Evolutionary conservation across 2,888 invertebrate genomes (phyloP).

Genomic region (Notodonta dromedarius): DNA sequence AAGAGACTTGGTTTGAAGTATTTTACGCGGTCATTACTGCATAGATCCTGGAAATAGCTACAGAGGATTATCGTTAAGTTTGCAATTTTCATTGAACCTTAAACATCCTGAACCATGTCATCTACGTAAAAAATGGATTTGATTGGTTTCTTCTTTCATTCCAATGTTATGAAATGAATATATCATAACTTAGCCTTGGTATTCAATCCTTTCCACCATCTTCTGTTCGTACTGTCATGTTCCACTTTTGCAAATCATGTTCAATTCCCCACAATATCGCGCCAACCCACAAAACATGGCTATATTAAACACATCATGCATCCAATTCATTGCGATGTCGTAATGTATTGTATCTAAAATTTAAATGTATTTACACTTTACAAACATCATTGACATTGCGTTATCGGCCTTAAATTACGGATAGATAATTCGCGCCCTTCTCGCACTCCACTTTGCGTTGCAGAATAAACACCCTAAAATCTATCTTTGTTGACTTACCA

Average conservation of each 20-base stretch:
- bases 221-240: not conserved
- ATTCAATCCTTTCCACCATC: not conserved
- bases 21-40: too few species aligned
- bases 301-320: not conserved
- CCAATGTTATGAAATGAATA: too few species aligned
- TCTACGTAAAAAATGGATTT: too few species aligned
- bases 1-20: too few species aligned
- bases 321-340: not conserved
- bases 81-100: too few species aligned
- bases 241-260: not conserved
- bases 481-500: not conserved
- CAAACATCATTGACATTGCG: constrained; percentile 8
- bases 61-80: too few species aligned
- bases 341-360: not conserved
- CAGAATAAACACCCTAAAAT: not conserved
- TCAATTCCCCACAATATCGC: not conserved
- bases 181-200: too few species aligned
- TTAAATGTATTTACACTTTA: not conserved
- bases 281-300: not conserved
- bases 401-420: constrained; percentile 7
- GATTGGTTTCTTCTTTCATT: too few species aligned
- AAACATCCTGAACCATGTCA: too few species aligned
- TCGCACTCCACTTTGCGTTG: not conserved
- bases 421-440: constrained; percentile 3
- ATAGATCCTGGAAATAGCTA: too few species aligned